phyloP scores from a whole-genome alignment of 2,797 vertebrate genomes.

The Falco peregrinus region DNA sequence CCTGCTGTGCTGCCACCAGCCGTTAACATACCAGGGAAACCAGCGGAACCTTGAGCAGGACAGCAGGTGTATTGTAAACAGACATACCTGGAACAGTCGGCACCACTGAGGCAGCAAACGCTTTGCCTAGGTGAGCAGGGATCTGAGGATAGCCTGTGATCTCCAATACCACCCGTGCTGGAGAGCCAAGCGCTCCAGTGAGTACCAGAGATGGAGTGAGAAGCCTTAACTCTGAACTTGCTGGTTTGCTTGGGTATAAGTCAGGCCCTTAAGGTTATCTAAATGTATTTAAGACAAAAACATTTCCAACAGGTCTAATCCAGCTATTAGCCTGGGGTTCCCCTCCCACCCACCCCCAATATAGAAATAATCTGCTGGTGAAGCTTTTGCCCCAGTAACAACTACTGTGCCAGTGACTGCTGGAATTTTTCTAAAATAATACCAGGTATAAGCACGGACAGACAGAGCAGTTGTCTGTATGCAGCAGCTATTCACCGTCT shows the following conservation, averaged over 20 bases:
- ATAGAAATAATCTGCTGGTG: background rate
- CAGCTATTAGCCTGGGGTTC: background rate
- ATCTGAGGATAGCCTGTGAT: background rate
- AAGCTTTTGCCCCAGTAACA: background rate
- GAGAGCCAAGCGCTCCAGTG: background rate
- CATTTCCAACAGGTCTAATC: background rate
- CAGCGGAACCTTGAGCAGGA: background rate
- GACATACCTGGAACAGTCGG: background rate
- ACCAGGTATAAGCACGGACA: background rate
- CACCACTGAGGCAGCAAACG: background rate
- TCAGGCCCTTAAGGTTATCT: conserved; percentile 49
- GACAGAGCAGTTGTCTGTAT: fast-evolving
- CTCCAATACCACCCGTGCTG: background rate
- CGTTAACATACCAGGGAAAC: background rate
- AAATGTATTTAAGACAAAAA: background rate
- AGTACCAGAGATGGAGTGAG: background rate
- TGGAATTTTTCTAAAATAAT: background rate
- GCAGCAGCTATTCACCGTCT: background rate
- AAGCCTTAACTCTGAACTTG: conserved; percentile 38
- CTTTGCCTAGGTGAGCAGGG: background rate
- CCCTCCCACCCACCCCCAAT: background rate
- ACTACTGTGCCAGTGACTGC: background rate
- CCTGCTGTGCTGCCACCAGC: background rate
- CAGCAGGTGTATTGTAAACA: background rate
- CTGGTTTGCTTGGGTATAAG: background rate